Evolutionary conservation across 2,113 vertebrate species (phyloP), one percentile per base, ranked within the genome.

Genomic region (Bambusicola thoracicus): DNA sequence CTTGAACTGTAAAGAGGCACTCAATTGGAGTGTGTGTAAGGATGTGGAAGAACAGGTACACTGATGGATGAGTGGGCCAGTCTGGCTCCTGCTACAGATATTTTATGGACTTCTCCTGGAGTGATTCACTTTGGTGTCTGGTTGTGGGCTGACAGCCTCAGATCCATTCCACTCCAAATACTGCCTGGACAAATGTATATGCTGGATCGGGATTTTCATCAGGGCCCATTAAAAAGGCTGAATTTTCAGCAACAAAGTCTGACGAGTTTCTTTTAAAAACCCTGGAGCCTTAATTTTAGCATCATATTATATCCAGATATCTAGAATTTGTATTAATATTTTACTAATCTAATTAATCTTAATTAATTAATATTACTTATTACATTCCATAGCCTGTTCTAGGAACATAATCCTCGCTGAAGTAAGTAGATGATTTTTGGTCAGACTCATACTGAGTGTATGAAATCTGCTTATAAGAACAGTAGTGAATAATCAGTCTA

Each of bases 341-440:
- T 95, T 77, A 66, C 11, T 73, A 74, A 85, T 78, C 53, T 90
- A 73, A 80, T 66, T 58, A 38, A 75, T 84, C 41, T 66, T 70
- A 86, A 92, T 90, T 85, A 91, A 72, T 93, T 84, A 38, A 73
- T 73, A 44, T 87, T 73, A 20, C 11, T 80, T 62, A 85, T 91
- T 87, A 40, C 41, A 53, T 65, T 32, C 32, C 12, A 1, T n/a
- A 73, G 67, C 6, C 27, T 81, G 17, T 55, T 78, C 51, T 81
- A 76, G 62, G 67, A 76, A 56, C 13, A 2, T 80, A 85, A 85
- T 89, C 49, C 17, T 75, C 30, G 74, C 38, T 49, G 70, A 92
- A 87, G 59, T 43, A 91, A 89, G 75, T 12, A 91, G 58, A 65
- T 82, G 58, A 65, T 82, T 84, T 74, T 85, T 44, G 19, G 32